Conservation (phyloP, 30 jellyfish, hydroid and myxozoan species). For the Cassiopea andromeda region DNA sequence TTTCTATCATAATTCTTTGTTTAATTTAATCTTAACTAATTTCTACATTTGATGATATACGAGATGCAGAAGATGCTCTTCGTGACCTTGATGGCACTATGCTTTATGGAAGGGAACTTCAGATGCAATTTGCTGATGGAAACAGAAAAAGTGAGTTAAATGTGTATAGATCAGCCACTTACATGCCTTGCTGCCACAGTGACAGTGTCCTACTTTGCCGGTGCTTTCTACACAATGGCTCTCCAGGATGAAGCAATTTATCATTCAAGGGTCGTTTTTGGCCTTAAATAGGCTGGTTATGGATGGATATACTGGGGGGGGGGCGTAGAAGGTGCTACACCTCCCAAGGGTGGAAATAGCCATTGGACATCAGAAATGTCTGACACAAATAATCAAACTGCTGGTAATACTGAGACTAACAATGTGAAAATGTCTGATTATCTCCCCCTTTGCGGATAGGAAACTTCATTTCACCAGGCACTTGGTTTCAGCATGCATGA, state of each 20-base stretch:
- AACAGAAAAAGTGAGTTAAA: conserved; percentile 90
- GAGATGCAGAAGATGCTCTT: conserved; percentile 99
- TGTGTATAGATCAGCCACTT: not conserved
- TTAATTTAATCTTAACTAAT: conserved; percentile 21
- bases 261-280: too few relatives aligned
- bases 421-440: too few relatives aligned
- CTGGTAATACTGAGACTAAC: too few relatives aligned
- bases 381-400: too few relatives aligned
- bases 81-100: conserved; percentile 86
- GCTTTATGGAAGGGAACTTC: conserved; percentile 84
- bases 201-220: not conserved
- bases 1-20: conserved; percentile 2
- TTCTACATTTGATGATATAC: conserved; percentile 83
- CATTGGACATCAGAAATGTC: too few relatives aligned
- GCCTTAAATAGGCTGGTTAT: too few relatives aligned
- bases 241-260: not conserved
- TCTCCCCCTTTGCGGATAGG: too few relatives aligned
- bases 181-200: not conserved
- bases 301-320: too few relatives aligned
- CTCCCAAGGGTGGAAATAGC: too few relatives aligned
- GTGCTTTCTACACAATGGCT: not conserved
- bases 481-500: too few relatives aligned
- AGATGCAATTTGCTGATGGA: conserved; percentile 92
- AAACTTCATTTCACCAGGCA: too few relatives aligned
- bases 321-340: too few relatives aligned